Evolutionary conservation across 2,888 invertebrate genomes (phyloP).

Genomic region (Drosophila neotestacea): DNA sequence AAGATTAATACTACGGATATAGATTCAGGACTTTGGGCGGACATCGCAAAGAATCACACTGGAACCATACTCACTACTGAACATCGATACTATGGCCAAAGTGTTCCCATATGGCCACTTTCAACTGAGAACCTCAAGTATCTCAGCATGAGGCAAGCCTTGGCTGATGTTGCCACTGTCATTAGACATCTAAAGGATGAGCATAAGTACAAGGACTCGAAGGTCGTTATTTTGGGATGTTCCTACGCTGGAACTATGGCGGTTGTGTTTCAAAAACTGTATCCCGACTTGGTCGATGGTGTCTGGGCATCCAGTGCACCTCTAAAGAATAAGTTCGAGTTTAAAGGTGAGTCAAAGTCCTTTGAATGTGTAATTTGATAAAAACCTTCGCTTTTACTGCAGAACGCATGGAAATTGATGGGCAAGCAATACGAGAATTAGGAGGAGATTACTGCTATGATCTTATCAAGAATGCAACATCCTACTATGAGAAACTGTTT

Average conservation of each 20-base stretch:
- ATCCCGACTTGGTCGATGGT: slow-evolving; percentile 87
- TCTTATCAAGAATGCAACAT: slow-evolving; percentile 65
- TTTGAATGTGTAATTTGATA: neutral
- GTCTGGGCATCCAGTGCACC: slow-evolving; percentile 88
- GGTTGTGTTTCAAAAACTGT: slow-evolving; percentile 88
- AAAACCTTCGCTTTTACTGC: neutral
- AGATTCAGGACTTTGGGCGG: slow-evolving; percentile 87
- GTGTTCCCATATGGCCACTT: slow-evolving; percentile 87
- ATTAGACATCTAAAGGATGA: slow-evolving; percentile 84
- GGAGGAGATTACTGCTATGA: slow-evolving; percentile 72
- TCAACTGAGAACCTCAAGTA: slow-evolving; percentile 86
- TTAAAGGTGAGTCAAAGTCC: slow-evolving; percentile 74
- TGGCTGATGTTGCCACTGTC: slow-evolving; percentile 88
- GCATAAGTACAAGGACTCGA: slow-evolving; percentile 77
- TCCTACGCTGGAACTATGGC: slow-evolving; percentile 89
- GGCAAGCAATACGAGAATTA: slow-evolving; percentile 57
- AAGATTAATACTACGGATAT: slow-evolving; percentile 87
- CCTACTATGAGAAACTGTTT: slow-evolving; percentile 61
- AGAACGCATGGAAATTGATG: slow-evolving; percentile 75
- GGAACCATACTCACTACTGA: slow-evolving; percentile 90
- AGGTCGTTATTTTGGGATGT: slow-evolving; percentile 87
- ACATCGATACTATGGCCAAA: slow-evolving; percentile 92
- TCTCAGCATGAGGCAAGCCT: slow-evolving; percentile 87
- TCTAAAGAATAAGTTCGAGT: slow-evolving; percentile 87
- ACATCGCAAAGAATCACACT: slow-evolving; percentile 86